These are phyloP conservation scores for Drosophila meridiana DNA, from an alignment of 2,888 invertebrate species.

Conservation along the genomic window DNA sequence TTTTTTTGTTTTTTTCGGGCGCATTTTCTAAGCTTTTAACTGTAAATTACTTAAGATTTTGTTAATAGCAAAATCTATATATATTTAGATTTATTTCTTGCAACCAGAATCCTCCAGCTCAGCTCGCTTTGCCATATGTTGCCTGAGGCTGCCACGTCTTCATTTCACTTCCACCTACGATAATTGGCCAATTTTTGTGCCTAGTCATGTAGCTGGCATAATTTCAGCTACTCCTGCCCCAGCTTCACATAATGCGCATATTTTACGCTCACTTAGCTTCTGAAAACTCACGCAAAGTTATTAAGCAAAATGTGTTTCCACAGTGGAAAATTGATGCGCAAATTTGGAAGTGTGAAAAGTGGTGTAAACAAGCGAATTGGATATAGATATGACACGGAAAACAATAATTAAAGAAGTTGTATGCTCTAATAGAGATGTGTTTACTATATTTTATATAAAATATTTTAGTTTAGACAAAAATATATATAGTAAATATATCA, in stretches of 20 bases:
- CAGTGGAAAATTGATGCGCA: not conserved
- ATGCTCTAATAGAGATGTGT: not conserved
- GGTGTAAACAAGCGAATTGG: constrained; percentile 15
- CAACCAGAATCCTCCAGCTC: not conserved
- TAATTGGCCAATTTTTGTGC: constrained; percentile 65
- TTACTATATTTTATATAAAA: too few species aligned
- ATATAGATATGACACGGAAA: not conserved
- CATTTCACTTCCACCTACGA: constrained; percentile 13
- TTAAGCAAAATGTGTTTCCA: constrained; percentile 11
- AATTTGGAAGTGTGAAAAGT: constrained; percentile 10
- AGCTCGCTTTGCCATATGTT: constrained; percentile 42
- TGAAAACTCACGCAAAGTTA: constrained; percentile 35
- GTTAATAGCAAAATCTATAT: not conserved
- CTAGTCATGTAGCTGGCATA: constrained; percentile 69
- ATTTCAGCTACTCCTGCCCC: constrained; percentile 36
- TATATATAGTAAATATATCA: too few species aligned
- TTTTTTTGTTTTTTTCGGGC: constrained; percentile 15
- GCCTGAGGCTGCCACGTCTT: constrained; percentile 7
- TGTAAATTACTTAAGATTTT: constrained; percentile 18
- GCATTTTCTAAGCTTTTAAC: constrained; percentile 45
- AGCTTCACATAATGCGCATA: constrained; percentile 33
- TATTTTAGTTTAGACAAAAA: too few species aligned
- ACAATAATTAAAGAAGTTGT: not conserved
- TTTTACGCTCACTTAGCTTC: constrained; percentile 50
- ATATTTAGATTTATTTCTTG: constrained; percentile 3